Evolutionary conservation across 2,113 vertebrate genomes (phyloP), one percentile per base, ranked within the genome.

Genomic region (Mionectes macconnelli): DNA sequence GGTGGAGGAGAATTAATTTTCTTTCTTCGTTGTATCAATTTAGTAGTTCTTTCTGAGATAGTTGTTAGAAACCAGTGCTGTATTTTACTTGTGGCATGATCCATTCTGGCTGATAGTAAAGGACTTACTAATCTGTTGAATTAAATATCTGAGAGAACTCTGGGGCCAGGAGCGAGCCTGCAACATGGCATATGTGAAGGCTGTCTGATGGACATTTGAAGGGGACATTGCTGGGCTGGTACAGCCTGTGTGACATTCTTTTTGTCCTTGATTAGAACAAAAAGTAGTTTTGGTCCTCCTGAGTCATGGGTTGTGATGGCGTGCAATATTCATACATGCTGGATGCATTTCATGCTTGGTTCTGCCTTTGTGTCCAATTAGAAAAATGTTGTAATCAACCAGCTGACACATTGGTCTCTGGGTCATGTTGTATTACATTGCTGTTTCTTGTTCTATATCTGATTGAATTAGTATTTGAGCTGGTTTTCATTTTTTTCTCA

Each of bases 401-500:
- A 86, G 30, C 16, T 87, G 84, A 78, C 33, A 35, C 23, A 15
- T 7, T 30, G 23, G 35, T 80, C 35, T 31, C 18, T 6, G 3
- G 9, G 22, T 49, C 55, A 37, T 13, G 7, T 42, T 86, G 18
- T n/a, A 20, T 59, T 76, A 62, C 39, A 52, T 87, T 81, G 78
- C 42, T 78, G 14, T 44, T 14, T 59, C 59, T 81, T 33, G 5
- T 93, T 86, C 19, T 62, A 7, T 62, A 28, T 39, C 39, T 49
- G 37, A 56, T 4, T 74, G 42, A 45, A 28, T 35, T 42, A 12
- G 25, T 67, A 44, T 57, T 96, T 88, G 69, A 73, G 8, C 77
- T 85, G 3, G 2, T 72, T 62, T 59, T 94, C 37, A 27, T 75
- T 93, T 93, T 97, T 90, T 90, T 52, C 35, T 94, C 93, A 93